Base-by-base conservation (phyloP, 2,888 invertebrate genomes). In the Calameuta pallipes region DNA sequence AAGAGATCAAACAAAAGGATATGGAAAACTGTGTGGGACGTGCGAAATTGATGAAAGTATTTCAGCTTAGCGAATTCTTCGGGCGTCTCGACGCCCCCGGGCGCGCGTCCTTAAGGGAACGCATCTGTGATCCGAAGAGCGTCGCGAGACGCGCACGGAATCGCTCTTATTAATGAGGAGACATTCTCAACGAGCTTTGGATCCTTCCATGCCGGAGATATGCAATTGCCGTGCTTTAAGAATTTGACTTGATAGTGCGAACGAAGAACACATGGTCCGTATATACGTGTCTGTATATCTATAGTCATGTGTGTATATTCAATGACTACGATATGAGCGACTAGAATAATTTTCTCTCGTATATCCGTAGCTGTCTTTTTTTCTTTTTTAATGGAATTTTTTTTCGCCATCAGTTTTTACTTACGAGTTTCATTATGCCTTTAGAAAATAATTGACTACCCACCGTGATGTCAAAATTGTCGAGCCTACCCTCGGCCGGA, bases 111-210 rank as follows among this genome's bases (percentile, higher is more conserved):
- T 71, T 71, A 37, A 76, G 73, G 36, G 69, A 75, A 69, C 80
- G 80, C 81, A 81, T 80, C 79, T 81, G 81, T 80, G 75, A 78
- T 81, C 71, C 71, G 71, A 34, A 33, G 71, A 34, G 13, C 33
- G 23, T 56, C 56, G 34, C 15, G 78, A 82, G 80, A 81, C 81
- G 77, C 83, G 82, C 82, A 80, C 81, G 83, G 80, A 84, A 82
- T 85, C 83, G 81, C 83, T 84, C 82, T 90, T 90, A 90, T 90
- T 90, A 90, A 90, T 89, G 90, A 90, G 90, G 84, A 83, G 85
- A 85, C 90, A 90, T 90, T 90, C 90, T 81, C 87, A 82, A 86
- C 88, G 88, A 84, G 87, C 85, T 86, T 84, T 85, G 86, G 85
- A 86, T 86, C 88, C 83, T 84, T 82, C 82, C 82, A 81, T 81